These are phyloP conservation scores for Phocoena phocoena DNA, from an alignment of 2,113 vertebrate species.

Conservation along the genomic window DNA sequence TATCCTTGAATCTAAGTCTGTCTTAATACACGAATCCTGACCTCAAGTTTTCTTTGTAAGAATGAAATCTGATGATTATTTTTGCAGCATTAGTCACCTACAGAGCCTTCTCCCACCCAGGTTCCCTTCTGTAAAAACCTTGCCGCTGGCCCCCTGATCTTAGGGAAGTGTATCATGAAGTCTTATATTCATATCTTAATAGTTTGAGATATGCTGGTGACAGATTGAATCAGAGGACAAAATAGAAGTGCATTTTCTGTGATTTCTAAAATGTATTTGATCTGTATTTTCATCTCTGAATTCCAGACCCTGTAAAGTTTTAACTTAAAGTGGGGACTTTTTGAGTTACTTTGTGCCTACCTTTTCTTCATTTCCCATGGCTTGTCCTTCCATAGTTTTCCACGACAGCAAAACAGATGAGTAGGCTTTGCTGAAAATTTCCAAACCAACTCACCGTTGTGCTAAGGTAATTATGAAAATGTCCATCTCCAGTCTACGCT, in stretches of 20 bases:
- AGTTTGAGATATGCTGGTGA: background rate
- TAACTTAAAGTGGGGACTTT: accelerated
- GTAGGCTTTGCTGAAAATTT: background rate
- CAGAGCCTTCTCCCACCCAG: accelerated
- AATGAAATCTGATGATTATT: background rate
- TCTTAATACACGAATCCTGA: accelerated
- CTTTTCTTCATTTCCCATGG: accelerated
- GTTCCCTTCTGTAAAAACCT: accelerated
- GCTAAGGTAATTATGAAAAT: background rate
- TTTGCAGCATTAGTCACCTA: accelerated
- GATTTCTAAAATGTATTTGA: background rate
- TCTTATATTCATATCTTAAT: background rate
- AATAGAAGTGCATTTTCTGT: accelerated
- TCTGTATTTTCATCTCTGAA: background rate
- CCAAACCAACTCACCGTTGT: background rate
- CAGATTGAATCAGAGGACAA: background rate
- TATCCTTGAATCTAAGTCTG: accelerated
- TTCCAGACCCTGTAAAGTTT: background rate
- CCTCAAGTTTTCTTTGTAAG: background rate
- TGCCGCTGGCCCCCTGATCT: accelerated
- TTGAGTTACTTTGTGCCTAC: accelerated
- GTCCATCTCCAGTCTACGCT: background rate
- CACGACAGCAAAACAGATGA: background rate
- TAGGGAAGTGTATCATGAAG: background rate
- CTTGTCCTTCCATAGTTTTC: too few species aligned